Evolutionary conservation across 2,888 invertebrate species (phyloP), one percentile per base, ranked within the genome.

Genomic region (Parapristionchus giblindavisi): DNA sequence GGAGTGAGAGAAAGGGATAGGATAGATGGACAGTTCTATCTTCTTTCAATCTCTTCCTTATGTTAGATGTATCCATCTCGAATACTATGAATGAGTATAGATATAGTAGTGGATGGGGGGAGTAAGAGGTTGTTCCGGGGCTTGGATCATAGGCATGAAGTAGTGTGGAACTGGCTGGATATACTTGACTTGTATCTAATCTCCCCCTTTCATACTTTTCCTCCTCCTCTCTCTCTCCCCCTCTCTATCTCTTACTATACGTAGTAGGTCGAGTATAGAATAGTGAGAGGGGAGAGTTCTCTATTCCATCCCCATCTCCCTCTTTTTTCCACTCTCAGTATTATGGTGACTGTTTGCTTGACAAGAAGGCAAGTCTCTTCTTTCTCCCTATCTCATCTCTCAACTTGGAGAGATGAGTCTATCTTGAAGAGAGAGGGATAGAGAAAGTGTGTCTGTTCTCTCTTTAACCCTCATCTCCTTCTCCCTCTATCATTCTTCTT

Each of bases 11-110:
- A 56, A n/a, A 29, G 4, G 3, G n/a, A 56, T 56, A 29, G 56
- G 56, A 56, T 56, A 56, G 27, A 56, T 56, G 56, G 58, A 56
- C 34, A 58, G 58, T 58, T 58, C 58, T 58, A 32, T 34, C 58
- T 56, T 29, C 56, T 56, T n/a, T 17, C 34, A 17, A 17, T 34
- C 11, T 27, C 58, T 11, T 17, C 34, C 32, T 29, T n/a, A 24
- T 14, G 14, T 36, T 29, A 11, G 17, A 32, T 21, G 32, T 58
- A 17, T 58, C 32, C 58, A 58, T 58, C 58, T 58, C 58, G 58
- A 58, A 36, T 34, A 36, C 58, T 58, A 34, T 34, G 58, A 11
- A 34, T 43, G 43, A 58, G 34, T 34, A 58, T 58, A 36, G 58
- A 34, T 58, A 32, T 21, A n/a, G 14, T 6, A n/a, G n/a, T n/a